A percentile compares a stretch with the other conserved stretches of the same genome.
phyloP scores from a whole-genome alignment of 2,888 invertebrate genomes.

The Zhuqinia jingwanae region DNA sequence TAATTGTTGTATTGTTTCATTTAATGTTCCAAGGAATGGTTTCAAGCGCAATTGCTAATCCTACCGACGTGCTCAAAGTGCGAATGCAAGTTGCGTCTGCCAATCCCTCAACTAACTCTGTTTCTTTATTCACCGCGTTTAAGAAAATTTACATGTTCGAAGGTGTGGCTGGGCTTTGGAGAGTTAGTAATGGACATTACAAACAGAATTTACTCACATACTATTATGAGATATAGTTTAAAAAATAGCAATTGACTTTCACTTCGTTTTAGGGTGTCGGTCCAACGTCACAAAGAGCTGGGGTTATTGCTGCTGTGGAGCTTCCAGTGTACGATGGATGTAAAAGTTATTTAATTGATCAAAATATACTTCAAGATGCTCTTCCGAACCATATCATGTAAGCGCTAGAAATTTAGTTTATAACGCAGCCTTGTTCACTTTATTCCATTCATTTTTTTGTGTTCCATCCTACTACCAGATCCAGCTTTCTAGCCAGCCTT shows the following conservation, averaged over 20 bases:
- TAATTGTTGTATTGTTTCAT: neutral
- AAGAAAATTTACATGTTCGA: conserved; percentile 90
- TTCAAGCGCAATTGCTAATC: conserved; percentile 97
- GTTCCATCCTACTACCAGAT: conserved; percentile 83
- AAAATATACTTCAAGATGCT: conserved; percentile 84
- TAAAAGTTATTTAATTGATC: conserved; percentile 83
- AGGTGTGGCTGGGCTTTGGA: conserved; percentile 93
- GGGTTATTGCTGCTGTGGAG: conserved; percentile 96
- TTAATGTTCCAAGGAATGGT: conserved; percentile 88
- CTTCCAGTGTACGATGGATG: conserved; percentile 95
- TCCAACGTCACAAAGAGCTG: conserved; percentile 96
- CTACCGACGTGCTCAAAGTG: conserved; percentile 97
- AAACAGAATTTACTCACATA: neutral
- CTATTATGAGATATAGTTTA: neutral
- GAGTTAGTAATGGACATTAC: conserved; percentile 84
- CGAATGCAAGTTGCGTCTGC: conserved; percentile 91
- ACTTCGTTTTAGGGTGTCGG: conserved; percentile 88
- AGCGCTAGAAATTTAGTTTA: conserved; percentile 81
- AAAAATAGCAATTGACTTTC: conserved; percentile 15
- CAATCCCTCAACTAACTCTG: conserved; percentile 77
- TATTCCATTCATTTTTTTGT: neutral
- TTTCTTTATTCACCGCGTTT: conserved; percentile 88
- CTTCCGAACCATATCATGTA: conserved; percentile 93
- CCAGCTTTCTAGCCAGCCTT: conserved; percentile 94
- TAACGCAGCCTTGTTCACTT: neutral